These are phyloP conservation scores for Trissolcus basalis DNA, from an alignment of 1,140 invertebrate species.

Conservation along the genomic window DNA sequence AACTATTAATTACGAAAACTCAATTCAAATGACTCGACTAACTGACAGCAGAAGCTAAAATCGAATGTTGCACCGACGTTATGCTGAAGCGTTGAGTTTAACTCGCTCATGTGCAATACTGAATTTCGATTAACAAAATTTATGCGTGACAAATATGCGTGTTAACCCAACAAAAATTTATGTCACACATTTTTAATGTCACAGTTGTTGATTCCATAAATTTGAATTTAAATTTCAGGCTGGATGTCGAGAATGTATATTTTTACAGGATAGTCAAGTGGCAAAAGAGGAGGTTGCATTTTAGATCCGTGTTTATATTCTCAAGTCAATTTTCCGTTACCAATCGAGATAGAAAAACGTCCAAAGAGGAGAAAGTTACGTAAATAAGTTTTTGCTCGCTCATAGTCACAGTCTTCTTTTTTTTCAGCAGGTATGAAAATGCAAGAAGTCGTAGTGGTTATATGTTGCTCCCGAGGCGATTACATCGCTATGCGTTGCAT, in stretches of 20 bases:
- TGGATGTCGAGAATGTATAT: too few relatives aligned
- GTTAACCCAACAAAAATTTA: too few relatives aligned
- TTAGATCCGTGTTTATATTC: too few relatives aligned
- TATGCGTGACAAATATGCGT: too few relatives aligned
- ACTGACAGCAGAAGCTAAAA: constrained; percentile 6
- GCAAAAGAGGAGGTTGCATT: too few relatives aligned
- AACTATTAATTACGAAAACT: constrained; percentile 13
- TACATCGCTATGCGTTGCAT: constrained; percentile 55
- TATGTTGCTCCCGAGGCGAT: constrained; percentile 46
- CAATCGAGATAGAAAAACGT: constrained; percentile 1
- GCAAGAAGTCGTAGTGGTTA: constrained; percentile 44
- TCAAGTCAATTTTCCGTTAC: too few relatives aligned
- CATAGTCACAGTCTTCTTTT: constrained; percentile 39
- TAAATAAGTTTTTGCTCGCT: constrained; percentile 33
- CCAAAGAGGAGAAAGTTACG: constrained; percentile 23
- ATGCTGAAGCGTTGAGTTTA: constrained; percentile 20
- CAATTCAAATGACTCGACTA: constrained; percentile 12
- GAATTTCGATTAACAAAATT: constrained; percentile 23
- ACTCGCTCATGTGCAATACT: constrained; percentile 1
- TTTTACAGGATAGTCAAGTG: too few relatives aligned
- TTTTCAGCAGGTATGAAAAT: constrained; percentile 44
- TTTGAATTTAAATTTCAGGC: too few relatives aligned
- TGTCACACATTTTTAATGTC: too few relatives aligned
- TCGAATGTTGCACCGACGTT: constrained; percentile 10
- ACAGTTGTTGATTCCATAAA: too few relatives aligned